Conservation (phyloP, 2,888 invertebrate genomes). For the Noctua comes region DNA sequence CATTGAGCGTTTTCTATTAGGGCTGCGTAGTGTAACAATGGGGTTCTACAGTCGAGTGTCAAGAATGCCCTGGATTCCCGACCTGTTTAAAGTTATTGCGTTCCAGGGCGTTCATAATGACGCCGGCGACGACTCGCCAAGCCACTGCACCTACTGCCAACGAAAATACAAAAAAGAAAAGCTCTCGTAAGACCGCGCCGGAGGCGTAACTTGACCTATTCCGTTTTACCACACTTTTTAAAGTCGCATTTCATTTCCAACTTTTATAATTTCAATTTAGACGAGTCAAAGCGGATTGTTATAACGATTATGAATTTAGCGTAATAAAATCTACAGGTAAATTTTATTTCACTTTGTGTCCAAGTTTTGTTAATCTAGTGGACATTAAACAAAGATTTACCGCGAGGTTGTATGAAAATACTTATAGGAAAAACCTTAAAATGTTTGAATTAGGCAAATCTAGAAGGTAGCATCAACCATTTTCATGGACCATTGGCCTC, state of each 20-base stretch:
- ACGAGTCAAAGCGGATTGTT: slow-evolving; percentile 36
- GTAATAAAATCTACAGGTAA: slow-evolving; percentile 28
- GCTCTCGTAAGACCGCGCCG: slow-evolving; percentile 40
- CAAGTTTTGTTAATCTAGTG: slow-evolving; percentile 17
- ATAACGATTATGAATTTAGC: slow-evolving; percentile 43
- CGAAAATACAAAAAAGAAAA: slow-evolving; percentile 57
- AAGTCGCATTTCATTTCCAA: slow-evolving; percentile 49
- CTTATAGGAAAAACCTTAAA: no score
- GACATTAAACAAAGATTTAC: neutral
- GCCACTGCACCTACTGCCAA: slow-evolving; percentile 45
- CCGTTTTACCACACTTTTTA: slow-evolving; percentile 56
- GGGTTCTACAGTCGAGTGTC: slow-evolving; percentile 50
- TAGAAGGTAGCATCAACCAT: neutral
- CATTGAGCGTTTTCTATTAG: slow-evolving; percentile 41
- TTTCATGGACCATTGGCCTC: neutral
- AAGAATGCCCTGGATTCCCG: slow-evolving; percentile 68
- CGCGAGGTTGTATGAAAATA: neutral
- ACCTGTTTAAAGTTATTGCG: slow-evolving; percentile 72
- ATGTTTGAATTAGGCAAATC: neutral
- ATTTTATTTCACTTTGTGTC: slow-evolving; percentile 28
- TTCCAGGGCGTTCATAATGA: slow-evolving; percentile 67
- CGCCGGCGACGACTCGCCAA: slow-evolving; percentile 46
- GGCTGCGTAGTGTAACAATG: slow-evolving; percentile 46
- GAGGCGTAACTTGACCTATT: slow-evolving; percentile 62
- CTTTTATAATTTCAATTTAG: slow-evolving; percentile 59